phyloP scores from a whole-genome alignment of 2,797 vertebrate genomes.

The Labeo calbasu region DNA sequence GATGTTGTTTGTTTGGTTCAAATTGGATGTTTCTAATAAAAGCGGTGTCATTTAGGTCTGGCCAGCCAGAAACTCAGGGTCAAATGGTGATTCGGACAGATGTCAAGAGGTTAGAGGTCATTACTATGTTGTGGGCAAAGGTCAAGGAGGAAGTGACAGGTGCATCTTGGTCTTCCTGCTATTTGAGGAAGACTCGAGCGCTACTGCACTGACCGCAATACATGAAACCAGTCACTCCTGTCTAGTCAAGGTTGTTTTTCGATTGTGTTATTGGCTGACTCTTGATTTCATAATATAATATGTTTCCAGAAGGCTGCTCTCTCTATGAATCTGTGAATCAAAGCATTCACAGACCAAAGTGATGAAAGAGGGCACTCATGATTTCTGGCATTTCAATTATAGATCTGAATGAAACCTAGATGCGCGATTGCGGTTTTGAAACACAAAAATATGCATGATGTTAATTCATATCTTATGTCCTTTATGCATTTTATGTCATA shows the following conservation, averaged over 20 bases:
- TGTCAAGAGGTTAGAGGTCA: slow-evolving; percentile 34
- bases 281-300: slow-evolving; percentile 6
- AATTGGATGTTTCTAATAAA: neutral
- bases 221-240: neutral
- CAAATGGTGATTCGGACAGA: neutral
- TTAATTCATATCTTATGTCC: neutral
- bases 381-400: slow-evolving; percentile 26
- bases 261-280: neutral
- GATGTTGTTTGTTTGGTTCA: neutral
- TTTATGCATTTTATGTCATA: neutral
- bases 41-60: neutral
- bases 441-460: neutral
- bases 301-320: neutral
- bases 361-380: slow-evolving; percentile 14
- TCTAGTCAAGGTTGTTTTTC: neutral
- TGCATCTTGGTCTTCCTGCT: slow-evolving; percentile 6
- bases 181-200: slow-evolving; percentile 5
- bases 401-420: slow-evolving; percentile 24
- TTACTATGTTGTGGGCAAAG: neutral
- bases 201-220: neutral
- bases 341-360: slow-evolving; percentile 1
- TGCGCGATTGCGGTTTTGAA: neutral
- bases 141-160: slow-evolving; percentile 38
- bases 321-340: neutral
- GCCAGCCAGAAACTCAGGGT: neutral